Base-by-base conservation (phyloP, 2,797 vertebrate species). In the Lophotriccus pileatus region DNA sequence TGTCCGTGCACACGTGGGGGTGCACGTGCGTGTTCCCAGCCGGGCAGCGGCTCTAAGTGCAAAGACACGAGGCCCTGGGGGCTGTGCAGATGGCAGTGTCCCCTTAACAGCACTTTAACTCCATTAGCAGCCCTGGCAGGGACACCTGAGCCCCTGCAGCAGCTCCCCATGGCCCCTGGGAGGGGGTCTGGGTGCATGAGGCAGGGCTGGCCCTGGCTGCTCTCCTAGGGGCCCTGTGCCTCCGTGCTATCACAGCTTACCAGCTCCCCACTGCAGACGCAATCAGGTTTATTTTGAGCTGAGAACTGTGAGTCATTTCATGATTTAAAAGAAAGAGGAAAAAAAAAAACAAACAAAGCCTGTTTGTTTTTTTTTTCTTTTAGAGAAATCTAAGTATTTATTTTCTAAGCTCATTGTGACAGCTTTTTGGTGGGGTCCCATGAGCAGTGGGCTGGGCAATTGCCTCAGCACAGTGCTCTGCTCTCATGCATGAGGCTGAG, bases 111-210 rank as follows among this genome's bases (percentile, higher is more conserved):
- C 96, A 95, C 95, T 98, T 96, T 77, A 95, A 72, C 30, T 73
- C 96, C 96, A 97, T 98, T 97, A 98, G 95, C 87, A 87, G 95
- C 95, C 83, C 75, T 80, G 69, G 32, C 39, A 62, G 80, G 58
- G 76, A 49, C 97, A 90, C 58, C 84, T 94, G 94, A 94, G 84
- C 86, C 92, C 79, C 60, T 18, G 2, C 17, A 39, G 36, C 72
- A 87, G 95, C 94, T 30, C 7, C 49, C 37, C 17, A 0, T 2
- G 1, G 22, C 17, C 34, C 37, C 2, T 0, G 7, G 49, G 55
- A 37, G 28, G 20, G 44, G 41, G 25, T 46, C 50, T 12, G 66
- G 69, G 14, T 60, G 12, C 43, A 32, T 0, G 4, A 53, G 41
- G 34, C 41, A 53, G 9, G 37, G 59, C 56, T 60, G 52, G 14